phyloP scores from a whole-genome alignment of 1,140 invertebrate genomes.

The Drosophila saltans region DNA sequence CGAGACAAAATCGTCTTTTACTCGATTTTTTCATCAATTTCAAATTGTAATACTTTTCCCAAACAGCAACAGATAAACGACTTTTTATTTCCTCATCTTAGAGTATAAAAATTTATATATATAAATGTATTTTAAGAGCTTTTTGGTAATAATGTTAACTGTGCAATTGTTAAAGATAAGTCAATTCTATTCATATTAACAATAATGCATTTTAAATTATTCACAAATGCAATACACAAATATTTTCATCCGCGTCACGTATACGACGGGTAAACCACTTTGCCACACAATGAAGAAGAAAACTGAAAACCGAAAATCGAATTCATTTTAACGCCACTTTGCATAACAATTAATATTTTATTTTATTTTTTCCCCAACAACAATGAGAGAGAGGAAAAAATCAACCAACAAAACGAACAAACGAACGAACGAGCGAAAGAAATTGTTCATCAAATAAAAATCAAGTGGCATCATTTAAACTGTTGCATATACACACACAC shows the following conservation, averaged over 20 bases:
- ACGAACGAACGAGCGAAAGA: not conserved
- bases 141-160: not conserved
- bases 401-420: not conserved
- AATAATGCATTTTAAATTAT: slow-evolving; percentile 9
- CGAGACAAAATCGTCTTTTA: no score
- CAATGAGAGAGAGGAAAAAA: not conserved
- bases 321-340: slow-evolving; percentile 36
- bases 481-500: slow-evolving; percentile 9
- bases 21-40: no score
- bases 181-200: not conserved
- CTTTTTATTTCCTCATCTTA: no score
- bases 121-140: no score
- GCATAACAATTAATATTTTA: slow-evolving; percentile 36
- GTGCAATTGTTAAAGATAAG: not conserved
- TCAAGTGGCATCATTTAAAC: slow-evolving; percentile 33
- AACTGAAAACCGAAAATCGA: slow-evolving; percentile 18
- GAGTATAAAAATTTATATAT: no score
- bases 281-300: slow-evolving; percentile 16
- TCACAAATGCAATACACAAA: slow-evolving; percentile 6
- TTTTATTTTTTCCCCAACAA: not conserved
- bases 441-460: slow-evolving; percentile 27
- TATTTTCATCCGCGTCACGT: slow-evolving; percentile 26
- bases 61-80: no score
- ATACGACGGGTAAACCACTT: slow-evolving; percentile 38
- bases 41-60: no score